These are phyloP conservation scores for Arizona elegans DNA, from an alignment of 2,113 vertebrate species.

Conservation along the genomic window DNA sequence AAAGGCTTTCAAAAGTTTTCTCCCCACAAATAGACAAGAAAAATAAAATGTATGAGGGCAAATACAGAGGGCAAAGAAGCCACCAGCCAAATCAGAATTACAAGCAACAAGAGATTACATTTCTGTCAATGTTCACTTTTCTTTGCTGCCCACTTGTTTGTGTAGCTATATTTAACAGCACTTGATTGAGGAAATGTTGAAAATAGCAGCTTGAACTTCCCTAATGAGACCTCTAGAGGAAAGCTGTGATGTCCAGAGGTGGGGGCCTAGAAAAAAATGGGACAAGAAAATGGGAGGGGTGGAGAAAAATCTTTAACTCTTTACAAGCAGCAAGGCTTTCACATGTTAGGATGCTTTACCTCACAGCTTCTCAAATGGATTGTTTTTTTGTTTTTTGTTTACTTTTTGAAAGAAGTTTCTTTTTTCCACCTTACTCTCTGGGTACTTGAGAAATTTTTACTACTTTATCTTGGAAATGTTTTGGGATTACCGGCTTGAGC, in stretches of 20 bases:
- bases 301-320: conserved; percentile 66
- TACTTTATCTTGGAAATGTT: neutral
- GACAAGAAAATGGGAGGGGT: neutral
- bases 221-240: conserved; percentile 82
- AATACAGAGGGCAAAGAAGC: conserved; percentile 55
- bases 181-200: conserved; percentile 80
- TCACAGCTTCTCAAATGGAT: neutral
- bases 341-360: neutral
- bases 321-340: conserved; percentile 37
- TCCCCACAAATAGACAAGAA: neutral
- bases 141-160: conserved; percentile 73
- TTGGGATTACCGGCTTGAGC: neutral
- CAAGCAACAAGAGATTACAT: conserved; percentile 75
- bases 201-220: conserved; percentile 76
- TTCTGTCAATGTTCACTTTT: conserved; percentile 67
- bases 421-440: neutral
- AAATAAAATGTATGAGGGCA: neutral
- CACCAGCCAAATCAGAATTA: conserved; percentile 67
- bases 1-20: neutral
- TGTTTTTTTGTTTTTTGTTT: neutral
- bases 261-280: conserved; percentile 43
- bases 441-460: neutral
- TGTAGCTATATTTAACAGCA: conserved; percentile 76
- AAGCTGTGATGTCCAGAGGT: conserved; percentile 61
- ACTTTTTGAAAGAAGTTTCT: neutral